Evolutionary conservation across 2,797 vertebrate species (phyloP).

Genomic region (Poecilia gillii): DNA sequence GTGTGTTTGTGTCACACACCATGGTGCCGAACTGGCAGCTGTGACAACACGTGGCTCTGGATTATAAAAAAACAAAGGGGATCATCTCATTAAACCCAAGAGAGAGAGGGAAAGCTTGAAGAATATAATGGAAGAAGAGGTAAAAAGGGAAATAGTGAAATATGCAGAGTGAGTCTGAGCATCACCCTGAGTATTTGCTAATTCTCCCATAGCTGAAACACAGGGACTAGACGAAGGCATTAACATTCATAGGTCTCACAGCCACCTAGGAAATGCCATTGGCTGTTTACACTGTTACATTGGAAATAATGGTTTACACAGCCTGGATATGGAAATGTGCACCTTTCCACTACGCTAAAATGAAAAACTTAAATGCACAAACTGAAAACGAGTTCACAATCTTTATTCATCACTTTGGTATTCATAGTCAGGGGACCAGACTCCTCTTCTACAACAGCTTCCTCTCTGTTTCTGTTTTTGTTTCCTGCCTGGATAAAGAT

Average conservation of each 20-base stretch:
- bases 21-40: slow-evolving; percentile 50
- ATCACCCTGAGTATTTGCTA: slow-evolving; percentile 55
- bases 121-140: slow-evolving; percentile 15
- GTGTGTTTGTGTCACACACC: slow-evolving; percentile 35
- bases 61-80: slow-evolving; percentile 45
- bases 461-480: slow-evolving; percentile 18
- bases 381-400: slow-evolving; percentile 44
- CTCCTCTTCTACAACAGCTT: slow-evolving; percentile 2
- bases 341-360: slow-evolving; percentile 51
- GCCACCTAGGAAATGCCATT: slow-evolving; percentile 52
- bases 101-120: slow-evolving; percentile 33
- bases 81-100: slow-evolving; percentile 68
- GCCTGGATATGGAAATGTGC: slow-evolving; percentile 66
- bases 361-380: slow-evolving; percentile 61
- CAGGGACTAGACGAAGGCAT: slow-evolving; percentile 45
- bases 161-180: slow-evolving; percentile 45
- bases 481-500: slow-evolving; percentile 30
- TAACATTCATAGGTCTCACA: slow-evolving; percentile 62
- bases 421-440: slow-evolving; percentile 36
- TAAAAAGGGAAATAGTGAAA: slow-evolving; percentile 37
- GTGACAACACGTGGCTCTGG: slow-evolving; percentile 55
- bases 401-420: slow-evolving; percentile 49
- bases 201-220: slow-evolving; percentile 50
- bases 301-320: slow-evolving; percentile 73
- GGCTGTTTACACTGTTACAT: slow-evolving; percentile 67